These are phyloP conservation scores for Pediacus dermestoides DNA, from an alignment of 2,888 invertebrate genomes.

Conservation along the genomic window DNA sequence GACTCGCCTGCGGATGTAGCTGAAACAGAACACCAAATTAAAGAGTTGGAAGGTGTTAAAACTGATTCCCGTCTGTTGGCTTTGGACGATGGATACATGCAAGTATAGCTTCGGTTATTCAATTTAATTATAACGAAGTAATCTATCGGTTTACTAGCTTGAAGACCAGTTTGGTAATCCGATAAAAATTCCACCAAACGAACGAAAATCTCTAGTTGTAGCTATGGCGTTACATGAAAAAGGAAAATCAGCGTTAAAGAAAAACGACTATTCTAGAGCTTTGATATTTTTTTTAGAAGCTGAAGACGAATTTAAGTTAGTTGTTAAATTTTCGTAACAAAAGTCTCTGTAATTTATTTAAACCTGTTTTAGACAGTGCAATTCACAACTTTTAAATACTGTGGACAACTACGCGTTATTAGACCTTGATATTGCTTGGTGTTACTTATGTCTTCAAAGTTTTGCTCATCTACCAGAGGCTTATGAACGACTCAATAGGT, in stretches of 20 bases:
- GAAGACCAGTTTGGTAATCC: conserved; percentile 77
- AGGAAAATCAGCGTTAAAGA: conserved; percentile 65
- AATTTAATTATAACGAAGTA: conserved; percentile 6
- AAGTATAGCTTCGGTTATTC: conserved; percentile 43
- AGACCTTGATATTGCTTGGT: conserved; percentile 87
- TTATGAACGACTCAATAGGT: conserved; percentile 61
- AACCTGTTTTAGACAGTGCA: conserved; percentile 57
- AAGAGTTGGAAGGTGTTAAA: conserved; percentile 45
- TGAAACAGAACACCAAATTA: conserved; percentile 41
- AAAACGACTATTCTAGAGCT: conserved; percentile 65
- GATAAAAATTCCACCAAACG: conserved; percentile 65
- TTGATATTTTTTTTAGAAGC: conserved; percentile 74
- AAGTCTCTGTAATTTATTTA: conserved; percentile 1
- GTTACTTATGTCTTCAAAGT: conserved; percentile 73
- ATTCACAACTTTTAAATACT: conserved; percentile 60
- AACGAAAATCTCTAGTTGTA: conserved; percentile 66
- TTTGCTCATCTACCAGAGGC: conserved; percentile 72
- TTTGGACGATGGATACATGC: conserved; percentile 57
- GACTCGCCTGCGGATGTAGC: conserved; percentile 42
- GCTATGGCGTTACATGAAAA: conserved; percentile 80
- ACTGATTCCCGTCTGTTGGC: conserved; percentile 48
- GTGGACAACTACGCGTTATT: conserved; percentile 83
- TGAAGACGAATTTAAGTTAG: conserved; percentile 65
- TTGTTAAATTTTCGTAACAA: conserved; percentile 12
- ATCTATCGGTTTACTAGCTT: conserved; percentile 49